Percentiles rank a stretch among this genome's conserved stretches.
Evolutionary conservation across 2,113 vertebrate genomes (phyloP).

Genomic region (Megalops atlanticus): DNA sequence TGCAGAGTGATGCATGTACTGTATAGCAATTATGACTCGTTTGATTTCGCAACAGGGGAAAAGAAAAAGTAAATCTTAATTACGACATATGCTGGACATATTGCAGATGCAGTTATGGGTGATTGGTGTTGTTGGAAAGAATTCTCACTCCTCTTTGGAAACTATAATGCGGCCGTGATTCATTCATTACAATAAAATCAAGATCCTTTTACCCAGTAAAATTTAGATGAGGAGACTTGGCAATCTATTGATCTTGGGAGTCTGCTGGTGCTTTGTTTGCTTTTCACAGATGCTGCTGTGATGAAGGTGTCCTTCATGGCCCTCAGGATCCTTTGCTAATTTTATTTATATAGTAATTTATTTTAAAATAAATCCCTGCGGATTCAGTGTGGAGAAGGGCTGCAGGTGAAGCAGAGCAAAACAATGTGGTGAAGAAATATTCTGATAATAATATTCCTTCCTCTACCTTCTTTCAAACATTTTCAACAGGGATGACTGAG

Average conservation of each 20-base stretch:
- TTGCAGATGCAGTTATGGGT: not conserved
- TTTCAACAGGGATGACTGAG: not conserved
- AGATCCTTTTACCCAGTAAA: not conserved
- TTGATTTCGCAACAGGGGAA: not conserved
- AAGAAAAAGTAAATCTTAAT: constrained; percentile 2
- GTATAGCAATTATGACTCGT: not conserved
- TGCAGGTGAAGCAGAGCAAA: not conserved
- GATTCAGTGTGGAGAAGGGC: no score
- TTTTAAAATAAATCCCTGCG: no score
- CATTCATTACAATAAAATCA: not conserved
- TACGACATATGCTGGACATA: not conserved
- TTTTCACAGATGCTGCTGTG: not conserved
- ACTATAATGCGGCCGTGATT: not conserved
- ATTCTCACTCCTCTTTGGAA: not conserved
- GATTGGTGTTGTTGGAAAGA: not conserved
- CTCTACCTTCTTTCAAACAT: not conserved
- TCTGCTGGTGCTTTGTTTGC: not conserved
- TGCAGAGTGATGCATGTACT: not conserved
- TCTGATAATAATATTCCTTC: not conserved
- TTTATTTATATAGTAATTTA: no score
- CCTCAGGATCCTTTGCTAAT: not conserved
- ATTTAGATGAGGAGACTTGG: not conserved
- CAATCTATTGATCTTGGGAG: not conserved
- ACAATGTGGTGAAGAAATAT: not conserved
- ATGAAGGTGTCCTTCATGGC: not conserved